Base-by-base conservation (phyloP, 2,113 vertebrate genomes). In the Grantiella picta region DNA sequence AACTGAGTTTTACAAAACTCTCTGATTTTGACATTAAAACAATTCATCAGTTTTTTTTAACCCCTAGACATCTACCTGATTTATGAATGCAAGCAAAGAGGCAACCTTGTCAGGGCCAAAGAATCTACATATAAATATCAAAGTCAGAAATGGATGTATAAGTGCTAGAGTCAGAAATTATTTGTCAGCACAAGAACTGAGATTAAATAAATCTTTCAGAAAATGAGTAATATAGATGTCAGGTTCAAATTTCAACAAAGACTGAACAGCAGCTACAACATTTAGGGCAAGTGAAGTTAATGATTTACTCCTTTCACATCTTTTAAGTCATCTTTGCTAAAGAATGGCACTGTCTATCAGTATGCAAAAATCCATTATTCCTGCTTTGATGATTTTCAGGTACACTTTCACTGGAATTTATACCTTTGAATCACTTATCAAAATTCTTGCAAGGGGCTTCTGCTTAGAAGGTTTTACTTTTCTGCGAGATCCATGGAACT, bases 401-500 rank as follows among this genome's bases (percentile, higher is more conserved):
- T 99, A 99, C 90, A 98, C 98, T 24, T 99, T 99, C 95, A 99
- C 99, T 95, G 99, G 98, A 82, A 99, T 99, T 97, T 99, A 99
- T 93, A 99, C 99, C 9, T 99, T 99, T 98, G 99, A 99, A 97
- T 99, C 98, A 53, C 97, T 99, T 65, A 97, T 99, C 92, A 99
- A 99, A 98, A 99, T 99, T 94, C 98, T 99, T 93, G 99, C 99
- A 80, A 98, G 99, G 97, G 99, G 99, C 38, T 99, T 99, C 97
- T 99, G 99, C 96, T 96, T 99, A 95, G 99, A 99, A 91, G 97
- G 98, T 90, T 99, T 99, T 96, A 99, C 99, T 50, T 99, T 99
- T 94, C 98, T 99, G 38, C 98, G 99, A 94, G 99, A 99, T 88
- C 99, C 99, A n/a, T 99, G 99, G 99, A 99, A 99, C 94, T 99